Evolutionary conservation across 1,140 invertebrate genomes (phyloP).

Genomic region (Pinna nobilis): DNA sequence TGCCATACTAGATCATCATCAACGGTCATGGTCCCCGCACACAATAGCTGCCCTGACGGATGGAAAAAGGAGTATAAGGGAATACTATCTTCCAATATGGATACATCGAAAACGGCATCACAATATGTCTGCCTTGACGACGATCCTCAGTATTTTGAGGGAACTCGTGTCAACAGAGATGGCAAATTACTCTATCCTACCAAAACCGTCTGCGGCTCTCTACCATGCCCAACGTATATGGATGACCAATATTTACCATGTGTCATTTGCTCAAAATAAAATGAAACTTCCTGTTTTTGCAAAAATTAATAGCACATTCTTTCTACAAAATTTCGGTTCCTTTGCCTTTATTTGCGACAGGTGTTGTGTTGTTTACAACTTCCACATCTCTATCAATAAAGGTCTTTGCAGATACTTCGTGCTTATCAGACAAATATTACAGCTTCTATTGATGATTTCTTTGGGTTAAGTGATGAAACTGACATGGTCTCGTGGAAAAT

Average conservation of each 20-base stretch:
- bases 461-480: too few species aligned
- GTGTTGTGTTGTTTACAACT: too few species aligned
- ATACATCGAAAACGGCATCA: background rate
- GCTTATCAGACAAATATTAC: too few species aligned
- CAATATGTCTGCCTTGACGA: constrained; percentile 17
- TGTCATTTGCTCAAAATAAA: constrained; percentile 26
- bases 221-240: constrained; percentile 35
- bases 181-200: constrained; percentile 35
- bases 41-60: constrained; percentile 8
- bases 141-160: constrained; percentile 18
- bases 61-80: constrained; percentile 30
- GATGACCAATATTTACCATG: constrained; percentile 19
- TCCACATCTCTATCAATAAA: too few species aligned
- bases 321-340: too few species aligned
- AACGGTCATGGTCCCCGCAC: constrained; percentile 31
- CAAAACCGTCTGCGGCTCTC: constrained; percentile 28
- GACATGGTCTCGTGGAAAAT: too few species aligned
- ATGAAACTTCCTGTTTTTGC: too few species aligned
- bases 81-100: background rate
- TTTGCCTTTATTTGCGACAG: too few species aligned
- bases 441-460: too few species aligned
- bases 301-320: too few species aligned
- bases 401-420: too few species aligned
- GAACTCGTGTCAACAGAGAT: constrained; percentile 1
- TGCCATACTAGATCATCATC: too few species aligned